These are phyloP conservation scores for Campylorhamphus procurvoides DNA, from an alignment of 2,113 vertebrate genomes.

Conservation along the genomic window DNA sequence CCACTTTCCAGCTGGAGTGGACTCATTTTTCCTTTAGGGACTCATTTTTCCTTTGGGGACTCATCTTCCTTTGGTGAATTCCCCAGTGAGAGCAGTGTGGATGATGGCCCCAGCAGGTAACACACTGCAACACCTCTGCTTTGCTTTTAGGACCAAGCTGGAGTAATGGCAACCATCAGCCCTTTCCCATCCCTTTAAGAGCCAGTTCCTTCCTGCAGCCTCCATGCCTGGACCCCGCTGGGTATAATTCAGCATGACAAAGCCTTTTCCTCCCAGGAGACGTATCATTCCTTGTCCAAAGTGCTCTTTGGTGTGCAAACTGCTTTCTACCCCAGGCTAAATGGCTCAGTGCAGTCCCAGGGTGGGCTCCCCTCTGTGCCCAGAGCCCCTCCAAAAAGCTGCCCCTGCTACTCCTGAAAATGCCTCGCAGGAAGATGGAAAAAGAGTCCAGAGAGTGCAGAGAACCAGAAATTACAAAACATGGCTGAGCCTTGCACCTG, in stretches of 20 bases:
- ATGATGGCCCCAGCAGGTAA: not conserved
- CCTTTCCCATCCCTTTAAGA: not conserved
- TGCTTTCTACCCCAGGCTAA: not conserved
- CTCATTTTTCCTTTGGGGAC: not conserved
- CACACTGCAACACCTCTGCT: not conserved
- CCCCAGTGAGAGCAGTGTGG: not conserved
- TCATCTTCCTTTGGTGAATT: not conserved
- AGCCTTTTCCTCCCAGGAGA: not conserved
- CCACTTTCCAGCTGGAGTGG: not conserved
- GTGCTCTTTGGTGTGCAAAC: not conserved
- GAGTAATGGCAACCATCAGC: not conserved
- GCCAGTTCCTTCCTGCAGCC: not conserved
- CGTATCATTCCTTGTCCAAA: not conserved
- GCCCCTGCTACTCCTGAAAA: not conserved
- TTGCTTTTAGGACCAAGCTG: not conserved
- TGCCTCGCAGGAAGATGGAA: not conserved
- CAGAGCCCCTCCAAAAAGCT: not conserved
- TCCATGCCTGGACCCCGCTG: not conserved
- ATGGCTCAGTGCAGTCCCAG: not conserved
- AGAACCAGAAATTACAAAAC: not conserved
- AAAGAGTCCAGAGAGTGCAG: not conserved
- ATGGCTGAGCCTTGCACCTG: rapidly evolving
- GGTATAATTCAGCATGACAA: not conserved
- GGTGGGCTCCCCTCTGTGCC: not conserved
- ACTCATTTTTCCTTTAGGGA: not conserved